Base-by-base conservation (phyloP, 2,888 invertebrate genomes). In the Ariolimax columbianus region DNA sequence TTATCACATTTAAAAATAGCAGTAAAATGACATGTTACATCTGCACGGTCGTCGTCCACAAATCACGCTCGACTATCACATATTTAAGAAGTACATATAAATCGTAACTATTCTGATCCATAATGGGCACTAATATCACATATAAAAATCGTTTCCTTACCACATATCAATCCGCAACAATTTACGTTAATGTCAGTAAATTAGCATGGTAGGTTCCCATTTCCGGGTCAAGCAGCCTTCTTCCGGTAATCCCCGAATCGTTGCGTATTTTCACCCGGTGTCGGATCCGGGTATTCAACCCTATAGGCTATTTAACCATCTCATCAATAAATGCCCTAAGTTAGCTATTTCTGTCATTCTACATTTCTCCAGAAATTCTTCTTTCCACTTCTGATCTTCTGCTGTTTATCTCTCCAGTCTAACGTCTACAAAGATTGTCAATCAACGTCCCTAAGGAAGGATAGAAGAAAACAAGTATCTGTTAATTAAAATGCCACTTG, bases 401-500 rank as follows among this genome's bases (percentile, higher is more conserved):
- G 33, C n/a, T 30, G 33, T 51, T 11, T 75, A 75, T 23, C n/a
- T 33, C 19, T 51, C 75, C 19, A 73, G 75, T 51, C 30, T 7
- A 33, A 51, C 51, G 51, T 19, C 51, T 51, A 51, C 75, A 51
- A 43, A 75, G 30, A 51, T 75, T 51, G 51, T 75, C 75, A 75
- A 75, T 75, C 75, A 51, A 17, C 75, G 23, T 33, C 47, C n/a
- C 26, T 75, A 47, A 51, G 19, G 19, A 43, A 19, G 17, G 33
- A 55, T 23, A 23, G 3, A 55, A 55, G 55, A 55, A 19, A 55
- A 55, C 55, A 55, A 14, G 47, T 19, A 51, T 23, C 0, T 19
- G 17, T 51, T 75, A 51, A 75, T 51, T 33, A 75, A 75, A 75
- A 47, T 33, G 75, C 47, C 33, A 75, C 51, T 51, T 51, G 43